phyloP scores from a whole-genome alignment of 1,140 invertebrate species.

The Spodoptera frugiperda region DNA sequence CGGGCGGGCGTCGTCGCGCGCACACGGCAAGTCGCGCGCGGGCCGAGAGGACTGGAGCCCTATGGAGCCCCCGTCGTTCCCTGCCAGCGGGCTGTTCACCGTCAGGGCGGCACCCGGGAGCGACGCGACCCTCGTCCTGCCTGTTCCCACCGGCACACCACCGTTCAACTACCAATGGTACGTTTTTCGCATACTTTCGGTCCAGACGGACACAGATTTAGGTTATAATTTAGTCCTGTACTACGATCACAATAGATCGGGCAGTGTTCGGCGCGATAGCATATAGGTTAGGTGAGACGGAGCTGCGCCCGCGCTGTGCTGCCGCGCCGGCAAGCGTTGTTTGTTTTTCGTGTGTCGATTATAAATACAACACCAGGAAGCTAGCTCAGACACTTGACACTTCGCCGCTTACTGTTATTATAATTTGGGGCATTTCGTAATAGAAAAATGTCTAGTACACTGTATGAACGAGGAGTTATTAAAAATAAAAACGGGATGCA shows the following conservation, averaged over 20 bases:
- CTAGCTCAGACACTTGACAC: constrained; percentile 37
- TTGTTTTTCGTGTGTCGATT: constrained; percentile 81
- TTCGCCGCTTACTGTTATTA: constrained; percentile 32
- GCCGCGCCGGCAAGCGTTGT: constrained; percentile 69
- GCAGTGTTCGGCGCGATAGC: constrained; percentile 32
- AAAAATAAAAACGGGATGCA: constrained; percentile 32
- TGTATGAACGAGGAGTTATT: constrained; percentile 10
- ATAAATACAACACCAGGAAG: constrained; percentile 79
- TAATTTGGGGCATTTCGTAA: constrained; percentile 49
- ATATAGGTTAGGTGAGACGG: constrained; percentile 30
- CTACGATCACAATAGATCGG: constrained; percentile 44
- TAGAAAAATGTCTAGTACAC: constrained; percentile 36
- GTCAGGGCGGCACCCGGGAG: constrained; percentile 70
- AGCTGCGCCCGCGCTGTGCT: constrained; percentile 58
- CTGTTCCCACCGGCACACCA: constrained; percentile 69
- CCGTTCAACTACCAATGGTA: constrained; percentile 78
- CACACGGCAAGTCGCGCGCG: constrained; percentile 77
- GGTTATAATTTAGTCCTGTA: constrained; percentile 36
- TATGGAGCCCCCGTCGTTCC: constrained; percentile 78
- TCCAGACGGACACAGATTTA: constrained; percentile 24
- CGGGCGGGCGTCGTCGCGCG: constrained; percentile 65
- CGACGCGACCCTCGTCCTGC: constrained; percentile 62
- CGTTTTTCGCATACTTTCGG: constrained; percentile 56
- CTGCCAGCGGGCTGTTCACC: constrained; percentile 57
- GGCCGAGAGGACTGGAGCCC: constrained; percentile 72